phyloP scores from a whole-genome alignment of 2,113 vertebrate species.

The Phylloscopus trochilus region DNA sequence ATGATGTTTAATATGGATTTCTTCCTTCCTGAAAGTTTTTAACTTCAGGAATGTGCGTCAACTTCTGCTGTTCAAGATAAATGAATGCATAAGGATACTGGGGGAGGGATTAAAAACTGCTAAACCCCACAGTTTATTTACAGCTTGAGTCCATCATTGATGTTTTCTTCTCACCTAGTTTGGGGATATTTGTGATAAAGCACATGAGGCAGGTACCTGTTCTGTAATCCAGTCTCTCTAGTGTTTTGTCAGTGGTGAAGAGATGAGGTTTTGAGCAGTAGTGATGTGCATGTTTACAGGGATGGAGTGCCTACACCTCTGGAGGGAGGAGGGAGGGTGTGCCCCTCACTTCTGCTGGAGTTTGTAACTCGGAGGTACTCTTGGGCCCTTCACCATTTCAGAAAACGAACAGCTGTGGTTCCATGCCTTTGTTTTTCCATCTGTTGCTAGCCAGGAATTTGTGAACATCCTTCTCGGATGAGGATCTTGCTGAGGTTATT shows the following conservation, averaged over 20 bases:
- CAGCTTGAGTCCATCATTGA: neutral
- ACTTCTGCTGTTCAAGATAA: neutral
- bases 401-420: conserved; percentile 52
- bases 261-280: neutral
- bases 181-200: neutral
- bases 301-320: neutral
- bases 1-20: neutral
- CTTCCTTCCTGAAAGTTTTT: neutral
- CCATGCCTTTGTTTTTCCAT: conserved; percentile 54
- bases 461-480: conserved; percentile 47
- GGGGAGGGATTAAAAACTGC: neutral
- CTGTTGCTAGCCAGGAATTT: conserved; percentile 52
- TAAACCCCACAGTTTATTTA: neutral
- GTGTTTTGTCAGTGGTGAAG: neutral
- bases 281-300: accelerated
- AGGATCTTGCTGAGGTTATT: conserved; percentile 52
- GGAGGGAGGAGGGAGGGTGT: neutral
- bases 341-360: neutral
- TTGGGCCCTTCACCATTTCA: neutral
- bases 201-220: neutral
- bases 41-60: neutral
- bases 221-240: neutral
- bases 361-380: neutral
- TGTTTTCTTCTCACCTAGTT: neutral
- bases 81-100: neutral